A percentile compares a stretch with the other conserved stretches of the same genome.
phyloP scores from a whole-genome alignment of 2,888 invertebrate genomes.

The Ommatoiulus sabulosus region DNA sequence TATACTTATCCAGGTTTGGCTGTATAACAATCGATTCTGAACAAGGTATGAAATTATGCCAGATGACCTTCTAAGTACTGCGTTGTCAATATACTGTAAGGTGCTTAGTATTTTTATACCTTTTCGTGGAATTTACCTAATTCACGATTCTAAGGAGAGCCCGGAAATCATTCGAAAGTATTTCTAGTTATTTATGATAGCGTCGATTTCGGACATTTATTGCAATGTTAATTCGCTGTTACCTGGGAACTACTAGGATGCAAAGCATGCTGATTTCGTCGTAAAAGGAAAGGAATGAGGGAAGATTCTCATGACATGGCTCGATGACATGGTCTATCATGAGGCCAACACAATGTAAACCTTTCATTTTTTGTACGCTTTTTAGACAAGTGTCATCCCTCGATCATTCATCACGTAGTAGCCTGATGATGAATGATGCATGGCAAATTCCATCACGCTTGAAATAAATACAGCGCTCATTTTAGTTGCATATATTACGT shows the following conservation, averaged over 20 bases:
- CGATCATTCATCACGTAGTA: not conserved
- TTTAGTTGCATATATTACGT: too few species aligned
- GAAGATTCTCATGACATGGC: not conserved
- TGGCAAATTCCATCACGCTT: not conserved
- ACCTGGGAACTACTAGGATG: not conserved
- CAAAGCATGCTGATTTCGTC: not conserved
- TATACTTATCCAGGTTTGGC: too few species aligned
- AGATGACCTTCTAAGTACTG: not conserved
- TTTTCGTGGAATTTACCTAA: not conserved
- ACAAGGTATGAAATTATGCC: not conserved
- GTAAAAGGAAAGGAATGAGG: conserved; percentile 14
- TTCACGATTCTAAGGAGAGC: not conserved
- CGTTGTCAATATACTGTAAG: not conserved
- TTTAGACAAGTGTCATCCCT: not conserved
- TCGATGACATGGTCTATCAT: not conserved
- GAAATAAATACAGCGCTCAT: not conserved
- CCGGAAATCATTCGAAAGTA: conserved; percentile 20
- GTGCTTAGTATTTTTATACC: not conserved
- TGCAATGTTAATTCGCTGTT: conserved; percentile 17
- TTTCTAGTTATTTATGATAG: not conserved
- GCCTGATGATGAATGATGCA: not conserved
- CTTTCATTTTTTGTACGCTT: not conserved
- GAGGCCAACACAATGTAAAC: not conserved
- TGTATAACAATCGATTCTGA: not conserved
- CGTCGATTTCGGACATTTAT: not conserved